These are phyloP conservation scores for Scolopax mira DNA, from an alignment of 2,113 vertebrate species.

Conservation along the genomic window DNA sequence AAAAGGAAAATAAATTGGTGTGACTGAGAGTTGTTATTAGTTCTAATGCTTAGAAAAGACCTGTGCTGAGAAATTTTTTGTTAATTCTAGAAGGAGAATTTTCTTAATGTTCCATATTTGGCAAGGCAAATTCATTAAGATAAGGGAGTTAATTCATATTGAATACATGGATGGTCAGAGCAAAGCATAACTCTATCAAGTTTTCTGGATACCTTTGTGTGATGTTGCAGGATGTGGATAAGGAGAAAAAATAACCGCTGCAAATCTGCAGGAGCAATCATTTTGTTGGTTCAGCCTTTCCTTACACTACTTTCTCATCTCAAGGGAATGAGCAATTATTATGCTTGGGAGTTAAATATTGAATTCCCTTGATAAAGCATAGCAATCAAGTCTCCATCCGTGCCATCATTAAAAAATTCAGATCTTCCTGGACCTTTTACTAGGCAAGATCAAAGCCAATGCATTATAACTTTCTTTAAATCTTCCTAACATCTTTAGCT, in stretches of 20 bases:
- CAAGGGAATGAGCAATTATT: not conserved
- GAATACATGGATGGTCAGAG: not conserved
- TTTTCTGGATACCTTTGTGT: not conserved
- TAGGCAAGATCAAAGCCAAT: not conserved
- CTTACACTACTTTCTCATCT: not conserved
- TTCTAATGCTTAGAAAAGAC: not conserved
- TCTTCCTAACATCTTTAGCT: not conserved
- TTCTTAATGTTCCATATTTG: not conserved
- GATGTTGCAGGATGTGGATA: not conserved
- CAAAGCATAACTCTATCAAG: not conserved
- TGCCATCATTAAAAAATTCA: not conserved
- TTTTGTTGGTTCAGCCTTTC: not conserved
- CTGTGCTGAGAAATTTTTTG: not conserved
- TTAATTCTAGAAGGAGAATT: not conserved
- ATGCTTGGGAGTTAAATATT: not conserved
- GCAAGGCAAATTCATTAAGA: not conserved
- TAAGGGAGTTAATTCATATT: not conserved
- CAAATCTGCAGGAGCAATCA: not conserved
- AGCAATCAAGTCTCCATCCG: not conserved
- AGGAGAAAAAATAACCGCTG: not conserved
- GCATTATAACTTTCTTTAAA: not conserved
- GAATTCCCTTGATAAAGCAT: not conserved
- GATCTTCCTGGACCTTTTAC: not conserved
- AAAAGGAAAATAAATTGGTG: not conserved
- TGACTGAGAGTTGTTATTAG: not conserved